Evolutionary conservation across 2,888 invertebrate genomes (phyloP).

Genomic region (Augiades crinisus): DNA sequence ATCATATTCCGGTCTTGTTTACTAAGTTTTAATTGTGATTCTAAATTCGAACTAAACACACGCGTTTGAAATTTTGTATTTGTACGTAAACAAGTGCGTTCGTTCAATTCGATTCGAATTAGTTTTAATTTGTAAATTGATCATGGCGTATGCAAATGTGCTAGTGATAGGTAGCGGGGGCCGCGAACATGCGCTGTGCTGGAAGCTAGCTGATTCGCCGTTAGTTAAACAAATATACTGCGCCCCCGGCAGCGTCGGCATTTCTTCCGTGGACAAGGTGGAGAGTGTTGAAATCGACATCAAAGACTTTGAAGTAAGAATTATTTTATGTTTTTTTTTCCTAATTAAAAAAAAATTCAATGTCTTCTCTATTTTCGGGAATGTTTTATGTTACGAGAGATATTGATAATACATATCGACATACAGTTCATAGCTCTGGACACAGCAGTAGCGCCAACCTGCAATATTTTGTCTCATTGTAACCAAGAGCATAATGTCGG

Average conservation of each 20-base stretch:
- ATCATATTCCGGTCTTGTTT: not conserved
- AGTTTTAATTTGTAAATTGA: conserved; percentile 25
- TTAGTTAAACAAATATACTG: conserved; percentile 87
- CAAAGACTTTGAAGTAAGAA: conserved; percentile 87
- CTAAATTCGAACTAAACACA: not conserved
- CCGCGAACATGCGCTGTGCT: conserved; percentile 96
- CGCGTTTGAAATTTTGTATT: not conserved
- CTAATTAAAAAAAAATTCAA: too few species aligned
- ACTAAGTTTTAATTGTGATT: not conserved
- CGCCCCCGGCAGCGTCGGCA: conserved; percentile 95
- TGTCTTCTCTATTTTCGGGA: too few species aligned
- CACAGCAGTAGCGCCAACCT: too few species aligned
- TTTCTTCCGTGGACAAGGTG: conserved; percentile 85
- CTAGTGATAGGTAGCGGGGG: conserved; percentile 96
- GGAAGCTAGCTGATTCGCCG: conserved; percentile 93
- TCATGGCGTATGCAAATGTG: conserved; percentile 78
- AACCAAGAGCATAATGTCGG: too few species aligned
- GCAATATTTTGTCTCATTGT: too few species aligned
- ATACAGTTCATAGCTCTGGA: too few species aligned
- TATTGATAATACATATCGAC: too few species aligned
- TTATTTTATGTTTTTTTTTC: too few species aligned
- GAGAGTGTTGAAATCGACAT: conserved; percentile 83
- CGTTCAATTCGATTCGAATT: conserved; percentile 16
- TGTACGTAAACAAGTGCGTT: conserved; percentile 13
- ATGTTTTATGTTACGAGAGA: too few species aligned